phyloP scores from a whole-genome alignment of 2,797 vertebrate genomes.

The Linurgus olivaceus region DNA sequence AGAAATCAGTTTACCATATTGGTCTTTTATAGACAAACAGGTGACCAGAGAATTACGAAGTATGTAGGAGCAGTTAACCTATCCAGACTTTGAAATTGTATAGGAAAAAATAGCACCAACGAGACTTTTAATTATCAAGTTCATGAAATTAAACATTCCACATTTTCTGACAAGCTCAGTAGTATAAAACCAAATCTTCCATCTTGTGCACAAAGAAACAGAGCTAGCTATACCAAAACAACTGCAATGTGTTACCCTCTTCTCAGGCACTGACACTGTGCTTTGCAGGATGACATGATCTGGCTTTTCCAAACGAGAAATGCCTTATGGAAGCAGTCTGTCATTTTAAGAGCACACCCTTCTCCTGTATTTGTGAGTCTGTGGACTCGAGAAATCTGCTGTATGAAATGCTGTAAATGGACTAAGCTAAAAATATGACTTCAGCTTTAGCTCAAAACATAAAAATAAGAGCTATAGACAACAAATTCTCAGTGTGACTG shows the following conservation, averaged over 20 bases:
- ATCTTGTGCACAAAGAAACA: not conserved
- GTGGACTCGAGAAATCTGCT: not conserved
- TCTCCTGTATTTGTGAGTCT: not conserved
- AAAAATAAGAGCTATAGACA: not conserved
- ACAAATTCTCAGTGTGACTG: not conserved
- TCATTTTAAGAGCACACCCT: not conserved
- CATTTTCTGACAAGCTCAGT: not conserved
- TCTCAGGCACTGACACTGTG: not conserved
- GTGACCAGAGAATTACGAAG: not conserved
- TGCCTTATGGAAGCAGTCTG: not conserved
- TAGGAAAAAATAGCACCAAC: not conserved
- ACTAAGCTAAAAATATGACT: not conserved
- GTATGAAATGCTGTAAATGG: not conserved
- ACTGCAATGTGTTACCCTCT: not conserved
- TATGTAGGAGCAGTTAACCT: not conserved
- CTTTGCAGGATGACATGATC: not conserved
- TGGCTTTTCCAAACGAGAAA: not conserved
- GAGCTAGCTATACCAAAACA: not conserved
- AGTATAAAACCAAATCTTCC: not conserved
- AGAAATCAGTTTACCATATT: not conserved
- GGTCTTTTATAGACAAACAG: not conserved
- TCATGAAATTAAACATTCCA: not conserved
- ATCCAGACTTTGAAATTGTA: not conserved
- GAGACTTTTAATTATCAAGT: not conserved
- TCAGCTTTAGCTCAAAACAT: not conserved